Evolutionary conservation across 2,797 vertebrate genomes (phyloP).

Genomic region (Myotis vivesi): DNA sequence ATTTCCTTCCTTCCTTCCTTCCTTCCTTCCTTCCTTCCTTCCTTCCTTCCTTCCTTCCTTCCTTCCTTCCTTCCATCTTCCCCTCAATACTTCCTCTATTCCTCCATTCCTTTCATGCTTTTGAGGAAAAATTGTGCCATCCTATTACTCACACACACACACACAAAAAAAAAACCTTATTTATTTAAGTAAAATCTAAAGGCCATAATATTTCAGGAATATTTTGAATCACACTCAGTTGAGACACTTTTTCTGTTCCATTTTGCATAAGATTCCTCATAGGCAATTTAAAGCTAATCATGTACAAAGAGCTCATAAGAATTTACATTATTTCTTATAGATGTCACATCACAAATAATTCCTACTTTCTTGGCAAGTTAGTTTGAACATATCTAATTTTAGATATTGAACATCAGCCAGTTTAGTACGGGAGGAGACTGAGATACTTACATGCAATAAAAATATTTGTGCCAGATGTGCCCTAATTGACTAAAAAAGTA

Average conservation of each 20-base stretch:
- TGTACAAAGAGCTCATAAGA: constrained; percentile 64
- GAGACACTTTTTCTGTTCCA: constrained; percentile 51
- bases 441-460: constrained; percentile 38
- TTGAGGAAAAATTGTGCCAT: not conserved
- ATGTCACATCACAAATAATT: constrained; percentile 53
- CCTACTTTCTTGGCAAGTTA: constrained; percentile 58
- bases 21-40: not conserved
- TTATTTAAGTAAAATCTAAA: constrained; percentile 74
- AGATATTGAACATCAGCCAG: constrained; percentile 19
- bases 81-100: constrained; percentile 71
- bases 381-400: constrained; percentile 8
- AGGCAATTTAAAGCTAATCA: constrained; percentile 68
- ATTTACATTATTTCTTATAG: constrained; percentile 52
- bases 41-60: too few species aligned
- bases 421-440: not conserved
- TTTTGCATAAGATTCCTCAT: constrained; percentile 56
- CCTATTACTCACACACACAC: constrained; percentile 57
- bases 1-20: not conserved
- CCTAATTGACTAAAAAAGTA: constrained; percentile 46
- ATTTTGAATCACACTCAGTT: constrained; percentile 69
- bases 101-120: not conserved
- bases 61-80: not conserved
- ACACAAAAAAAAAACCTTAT: constrained; percentile 30
- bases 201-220: constrained; percentile 38
- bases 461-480: constrained; percentile 62